Evolutionary conservation across 1,140 invertebrate species (phyloP).

Genomic region (Pantala flavescens): DNA sequence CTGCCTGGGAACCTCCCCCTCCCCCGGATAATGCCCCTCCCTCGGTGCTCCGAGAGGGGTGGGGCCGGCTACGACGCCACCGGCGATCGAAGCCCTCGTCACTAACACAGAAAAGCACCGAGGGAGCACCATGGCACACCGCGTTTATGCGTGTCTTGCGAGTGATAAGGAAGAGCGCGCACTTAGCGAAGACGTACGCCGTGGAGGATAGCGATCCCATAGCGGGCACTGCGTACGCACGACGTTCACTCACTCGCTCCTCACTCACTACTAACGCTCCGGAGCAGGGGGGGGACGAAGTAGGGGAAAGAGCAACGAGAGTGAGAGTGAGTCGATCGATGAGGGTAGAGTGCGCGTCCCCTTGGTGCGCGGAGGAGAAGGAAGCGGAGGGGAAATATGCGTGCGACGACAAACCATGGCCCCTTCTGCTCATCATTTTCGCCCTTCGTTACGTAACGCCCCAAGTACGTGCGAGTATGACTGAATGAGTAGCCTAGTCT

Average conservation of each 20-base stretch:
- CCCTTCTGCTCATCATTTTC: conserved; percentile 23
- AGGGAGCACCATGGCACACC: too few relatives aligned
- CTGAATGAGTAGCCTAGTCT: background rate
- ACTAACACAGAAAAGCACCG: too few relatives aligned
- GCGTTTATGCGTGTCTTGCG: background rate
- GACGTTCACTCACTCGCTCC: conserved; percentile 1
- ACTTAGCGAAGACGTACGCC: conserved; percentile 22
- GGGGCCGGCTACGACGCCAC: conserved; percentile 31
- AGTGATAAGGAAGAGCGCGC: conserved; percentile 34
- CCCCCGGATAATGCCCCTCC: conserved; percentile 34
- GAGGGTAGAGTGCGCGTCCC: conserved; percentile 22
- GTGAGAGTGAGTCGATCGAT: background rate
- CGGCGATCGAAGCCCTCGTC: conserved; percentile 7
- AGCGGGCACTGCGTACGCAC: conserved; percentile 23
- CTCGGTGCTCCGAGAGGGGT: conserved; percentile 8
- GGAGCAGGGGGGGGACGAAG: conserved; percentile 12
- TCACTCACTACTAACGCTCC: conserved; percentile 19
- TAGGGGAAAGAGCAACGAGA: conserved; percentile 22
- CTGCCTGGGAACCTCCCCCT: conserved; percentile 31
- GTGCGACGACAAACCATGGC: conserved; percentile 5
- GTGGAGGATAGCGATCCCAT: background rate
- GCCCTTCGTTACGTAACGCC: conserved; percentile 16
- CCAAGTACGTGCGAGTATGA: background rate
- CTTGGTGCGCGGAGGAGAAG: conserved; percentile 17
- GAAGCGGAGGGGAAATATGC: conserved; percentile 23